phyloP scores from a whole-genome alignment of 64 coral and sea anemone species.

The Actinia tenebrosa region DNA sequence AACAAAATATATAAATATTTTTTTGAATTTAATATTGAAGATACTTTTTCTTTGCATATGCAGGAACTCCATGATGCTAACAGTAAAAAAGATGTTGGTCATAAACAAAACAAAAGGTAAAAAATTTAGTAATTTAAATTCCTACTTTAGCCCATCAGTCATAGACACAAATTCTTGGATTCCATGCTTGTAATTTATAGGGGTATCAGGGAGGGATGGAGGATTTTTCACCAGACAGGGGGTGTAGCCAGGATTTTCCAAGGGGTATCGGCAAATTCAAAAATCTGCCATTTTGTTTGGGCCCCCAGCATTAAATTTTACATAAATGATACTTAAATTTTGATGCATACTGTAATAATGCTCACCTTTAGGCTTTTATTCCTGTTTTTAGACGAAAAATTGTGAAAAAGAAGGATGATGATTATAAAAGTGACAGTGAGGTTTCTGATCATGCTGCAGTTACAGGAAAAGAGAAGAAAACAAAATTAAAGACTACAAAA shows the following conservation, averaged over 20 bases:
- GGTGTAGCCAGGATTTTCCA: too few species aligned
- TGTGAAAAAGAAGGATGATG: background rate
- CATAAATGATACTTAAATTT: too few species aligned
- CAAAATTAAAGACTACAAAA: background rate
- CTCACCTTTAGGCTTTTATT: background rate
- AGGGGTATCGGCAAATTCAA: too few species aligned
- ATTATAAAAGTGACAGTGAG: constrained; percentile 1
- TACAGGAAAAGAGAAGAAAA: background rate
- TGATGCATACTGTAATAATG: too few species aligned
- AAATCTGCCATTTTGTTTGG: too few species aligned
- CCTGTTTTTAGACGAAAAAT: background rate
- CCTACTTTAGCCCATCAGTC: background rate
- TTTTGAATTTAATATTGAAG: background rate
- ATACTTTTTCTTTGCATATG: background rate
- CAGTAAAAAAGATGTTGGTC: background rate
- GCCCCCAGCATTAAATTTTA: too few species aligned
- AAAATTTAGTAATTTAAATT: background rate
- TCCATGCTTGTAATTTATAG: background rate
- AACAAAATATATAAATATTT: too few species aligned
- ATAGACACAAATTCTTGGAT: too few species aligned
- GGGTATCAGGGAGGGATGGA: too few species aligned
- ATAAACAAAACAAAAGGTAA: background rate
- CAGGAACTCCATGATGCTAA: background rate
- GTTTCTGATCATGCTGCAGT: background rate
- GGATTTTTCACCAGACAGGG: too few species aligned